phyloP scores from a whole-genome alignment of 2,888 invertebrate species.

The Willowsia nigromaculata region DNA sequence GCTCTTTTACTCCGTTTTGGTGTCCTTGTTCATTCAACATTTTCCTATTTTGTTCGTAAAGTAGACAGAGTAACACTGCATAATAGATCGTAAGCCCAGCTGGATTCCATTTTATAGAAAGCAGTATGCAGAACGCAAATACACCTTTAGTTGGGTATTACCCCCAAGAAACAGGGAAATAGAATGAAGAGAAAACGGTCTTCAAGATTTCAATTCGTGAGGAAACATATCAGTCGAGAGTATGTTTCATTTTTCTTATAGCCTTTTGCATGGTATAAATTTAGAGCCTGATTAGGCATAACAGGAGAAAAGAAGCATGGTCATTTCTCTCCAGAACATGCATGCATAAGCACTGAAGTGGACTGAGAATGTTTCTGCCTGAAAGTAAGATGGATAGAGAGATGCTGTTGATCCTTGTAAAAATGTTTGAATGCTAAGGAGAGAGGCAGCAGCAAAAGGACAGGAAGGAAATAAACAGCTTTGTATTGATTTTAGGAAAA shows the following conservation, averaged over 20 bases:
- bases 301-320: not conserved
- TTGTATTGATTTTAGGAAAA: conserved; percentile 75
- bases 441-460: not conserved
- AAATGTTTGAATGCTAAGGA: conserved; percentile 64
- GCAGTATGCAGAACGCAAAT: conserved; percentile 68
- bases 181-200: conserved; percentile 21
- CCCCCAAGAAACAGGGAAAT: conserved; percentile 28
- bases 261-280: no score
- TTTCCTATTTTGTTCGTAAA: conserved; percentile 28
- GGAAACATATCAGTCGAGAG: conserved; percentile 21
- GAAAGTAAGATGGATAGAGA: conserved; percentile 8
- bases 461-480: conserved; percentile 58
- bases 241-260: no score
- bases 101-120: conserved; percentile 17
- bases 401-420: conserved; percentile 42
- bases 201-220: conserved; percentile 51
- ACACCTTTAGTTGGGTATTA: conserved; percentile 38
- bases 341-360: not conserved
- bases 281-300: no score
- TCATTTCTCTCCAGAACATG: not conserved
- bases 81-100: conserved; percentile 49
- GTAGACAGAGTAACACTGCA: conserved; percentile 14
- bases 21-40: conserved; percentile 2
- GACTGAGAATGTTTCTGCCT: not conserved
- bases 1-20: conserved; percentile 54